phyloP scores from a whole-genome alignment of 2,113 vertebrate genomes.

The Balaeniceps rex region DNA sequence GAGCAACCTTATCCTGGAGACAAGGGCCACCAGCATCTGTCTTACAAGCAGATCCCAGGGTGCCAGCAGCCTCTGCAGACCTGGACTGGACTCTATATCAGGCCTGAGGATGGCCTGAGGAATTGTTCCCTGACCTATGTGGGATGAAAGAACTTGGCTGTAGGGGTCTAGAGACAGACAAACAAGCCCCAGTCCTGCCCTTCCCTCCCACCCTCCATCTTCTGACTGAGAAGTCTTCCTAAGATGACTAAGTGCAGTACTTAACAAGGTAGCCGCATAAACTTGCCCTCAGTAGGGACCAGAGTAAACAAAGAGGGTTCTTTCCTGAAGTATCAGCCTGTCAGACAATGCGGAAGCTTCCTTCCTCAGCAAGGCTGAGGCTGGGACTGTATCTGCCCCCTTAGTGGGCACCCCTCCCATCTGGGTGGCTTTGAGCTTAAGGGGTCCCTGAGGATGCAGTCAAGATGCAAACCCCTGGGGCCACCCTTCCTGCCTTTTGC shows the following conservation, averaged over 20 bases:
- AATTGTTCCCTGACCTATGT: neutral
- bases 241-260: neutral
- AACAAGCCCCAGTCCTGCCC: neutral
- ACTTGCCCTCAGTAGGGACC: neutral
- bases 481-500: neutral
- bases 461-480: neutral
- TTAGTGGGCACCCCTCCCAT: neutral
- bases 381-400: neutral
- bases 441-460: neutral
- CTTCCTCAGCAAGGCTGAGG: neutral
- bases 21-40: neutral
- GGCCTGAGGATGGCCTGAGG: neutral
- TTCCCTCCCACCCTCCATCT: neutral
- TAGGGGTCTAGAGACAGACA: neutral
- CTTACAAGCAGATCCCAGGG: neutral
- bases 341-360: neutral
- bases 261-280: neutral
- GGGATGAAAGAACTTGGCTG: neutral
- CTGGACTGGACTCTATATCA: neutral
- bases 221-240: neutral
- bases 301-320: neutral
- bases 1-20: neutral
- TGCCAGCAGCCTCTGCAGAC: neutral
- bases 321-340: neutral
- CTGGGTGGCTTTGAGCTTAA: neutral